phyloP scores from a whole-genome alignment of 2,888 invertebrate genomes.

The Papilio demoleus region DNA sequence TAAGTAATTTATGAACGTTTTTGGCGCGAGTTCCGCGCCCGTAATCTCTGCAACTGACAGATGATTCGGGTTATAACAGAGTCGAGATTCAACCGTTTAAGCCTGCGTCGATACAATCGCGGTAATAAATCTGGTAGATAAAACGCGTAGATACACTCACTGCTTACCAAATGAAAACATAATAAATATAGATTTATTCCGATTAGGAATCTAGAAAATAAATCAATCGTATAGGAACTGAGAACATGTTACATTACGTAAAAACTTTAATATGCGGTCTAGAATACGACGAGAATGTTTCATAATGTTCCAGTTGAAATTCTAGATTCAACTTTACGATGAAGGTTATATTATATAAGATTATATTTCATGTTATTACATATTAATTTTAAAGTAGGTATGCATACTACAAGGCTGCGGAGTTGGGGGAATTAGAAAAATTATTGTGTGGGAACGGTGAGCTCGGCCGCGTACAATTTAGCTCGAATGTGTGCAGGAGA shows the following conservation, averaged over 20 bases:
- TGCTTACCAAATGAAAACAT: conserved; percentile 58
- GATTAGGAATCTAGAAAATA: conserved; percentile 51
- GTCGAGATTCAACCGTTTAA: conserved; percentile 59
- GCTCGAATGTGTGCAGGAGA: conserved; percentile 69
- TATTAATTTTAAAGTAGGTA: conserved; percentile 17
- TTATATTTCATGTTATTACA: conserved; percentile 12
- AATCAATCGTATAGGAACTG: conserved; percentile 44
- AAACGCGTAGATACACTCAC: conserved; percentile 55
- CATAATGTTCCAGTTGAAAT: conserved; percentile 34
- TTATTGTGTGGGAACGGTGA: conserved; percentile 78
- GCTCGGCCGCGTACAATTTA: conserved; percentile 68
- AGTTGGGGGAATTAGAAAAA: conserved; percentile 73
- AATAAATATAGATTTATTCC: conserved; percentile 60
- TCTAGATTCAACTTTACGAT: conserved; percentile 39
- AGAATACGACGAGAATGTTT: conserved; percentile 29
- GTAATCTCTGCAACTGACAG: conserved; percentile 28
- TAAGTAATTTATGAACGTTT: conserved; percentile 36
- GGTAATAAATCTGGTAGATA: conserved; percentile 79
- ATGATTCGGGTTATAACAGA: conserved; percentile 34
- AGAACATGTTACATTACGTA: conserved; percentile 34
- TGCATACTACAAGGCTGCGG: conserved; percentile 57
- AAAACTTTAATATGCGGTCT: conserved; percentile 36
- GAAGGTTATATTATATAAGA: conserved; percentile 13
- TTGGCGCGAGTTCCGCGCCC: conserved; percentile 28
- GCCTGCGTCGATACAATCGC: conserved; percentile 74